phyloP scores from a whole-genome alignment of 1,140 invertebrate species.

The Pseudomyrmex sp. region DNA sequence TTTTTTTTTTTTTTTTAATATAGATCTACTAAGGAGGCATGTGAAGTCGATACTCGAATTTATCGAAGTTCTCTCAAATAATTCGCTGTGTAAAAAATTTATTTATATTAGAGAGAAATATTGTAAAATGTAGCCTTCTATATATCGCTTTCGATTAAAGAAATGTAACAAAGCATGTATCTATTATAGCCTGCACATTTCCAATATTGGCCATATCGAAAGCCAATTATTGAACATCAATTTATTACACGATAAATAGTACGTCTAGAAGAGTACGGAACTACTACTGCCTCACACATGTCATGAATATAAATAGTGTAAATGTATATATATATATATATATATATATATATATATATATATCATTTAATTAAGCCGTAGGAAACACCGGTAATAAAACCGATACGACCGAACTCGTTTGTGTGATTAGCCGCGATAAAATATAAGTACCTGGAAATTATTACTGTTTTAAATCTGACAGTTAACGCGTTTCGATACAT shows the following conservation, averaged over 20 bases:
- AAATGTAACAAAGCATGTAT: conserved; percentile 23
- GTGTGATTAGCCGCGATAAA: conserved; percentile 34
- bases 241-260: conserved; percentile 52
- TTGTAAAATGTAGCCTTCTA: conserved; percentile 12
- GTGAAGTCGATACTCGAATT: neutral
- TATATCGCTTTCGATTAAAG: conserved; percentile 23
- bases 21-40: neutral
- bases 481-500: neutral
- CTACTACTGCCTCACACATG: neutral
- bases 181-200: conserved; percentile 36
- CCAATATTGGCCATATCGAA: conserved; percentile 59
- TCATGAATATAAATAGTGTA: conserved; percentile 49
- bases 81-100: neutral
- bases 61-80: no score
- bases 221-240: conserved; percentile 64
- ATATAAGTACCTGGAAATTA: conserved; percentile 6
- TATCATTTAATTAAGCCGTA: neutral
- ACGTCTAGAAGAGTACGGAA: no score
- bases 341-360: no score
- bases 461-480: conserved; percentile 37
- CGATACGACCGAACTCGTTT: conserved; percentile 34
- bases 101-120: neutral
- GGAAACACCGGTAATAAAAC: conserved; percentile 59
- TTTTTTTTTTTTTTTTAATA: neutral
- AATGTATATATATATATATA: conserved; percentile 31